Conservation (phyloP, 1,140 invertebrate species). For the Marisa cornuarietis region DNA sequence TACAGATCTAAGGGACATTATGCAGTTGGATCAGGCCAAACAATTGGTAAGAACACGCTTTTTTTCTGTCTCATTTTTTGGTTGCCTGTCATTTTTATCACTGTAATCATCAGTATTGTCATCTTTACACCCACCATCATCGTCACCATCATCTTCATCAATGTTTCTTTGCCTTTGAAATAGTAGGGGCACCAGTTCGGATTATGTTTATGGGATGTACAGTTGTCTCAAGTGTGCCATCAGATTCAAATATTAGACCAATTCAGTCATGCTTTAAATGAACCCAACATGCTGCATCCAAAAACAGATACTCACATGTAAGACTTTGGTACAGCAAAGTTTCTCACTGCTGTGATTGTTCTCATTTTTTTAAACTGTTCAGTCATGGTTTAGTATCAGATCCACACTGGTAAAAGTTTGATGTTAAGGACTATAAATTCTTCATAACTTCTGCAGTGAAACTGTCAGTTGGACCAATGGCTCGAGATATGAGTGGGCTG, state of each 20-base stretch:
- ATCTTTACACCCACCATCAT: too few species aligned
- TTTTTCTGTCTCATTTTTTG: not conserved
- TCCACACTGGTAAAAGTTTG: too few species aligned
- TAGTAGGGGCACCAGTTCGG: not conserved
- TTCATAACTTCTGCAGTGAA: constrained; percentile 27
- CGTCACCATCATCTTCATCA: not conserved
- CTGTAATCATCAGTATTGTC: too few species aligned
- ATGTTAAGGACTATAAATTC: not conserved
- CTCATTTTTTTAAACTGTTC: too few species aligned
- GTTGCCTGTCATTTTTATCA: too few species aligned
- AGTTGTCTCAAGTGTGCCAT: not conserved
- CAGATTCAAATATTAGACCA: not conserved
- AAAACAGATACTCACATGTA: too few species aligned
- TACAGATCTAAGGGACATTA: not conserved
- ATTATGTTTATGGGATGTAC: not conserved
- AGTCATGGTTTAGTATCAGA: too few species aligned
- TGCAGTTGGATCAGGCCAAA: constrained; percentile 12
- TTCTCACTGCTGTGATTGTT: not conserved
- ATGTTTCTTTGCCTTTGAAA: not conserved
- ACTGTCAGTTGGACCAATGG: constrained; percentile 45
- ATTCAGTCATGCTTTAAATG: not conserved
- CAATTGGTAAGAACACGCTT: constrained; percentile 1
- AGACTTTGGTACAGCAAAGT: not conserved
- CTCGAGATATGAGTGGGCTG: constrained; percentile 47
- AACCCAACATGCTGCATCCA: too few species aligned